Conservation (phyloP, 2,113 vertebrate genomes). For the Cynopterus brachyotis region DNA sequence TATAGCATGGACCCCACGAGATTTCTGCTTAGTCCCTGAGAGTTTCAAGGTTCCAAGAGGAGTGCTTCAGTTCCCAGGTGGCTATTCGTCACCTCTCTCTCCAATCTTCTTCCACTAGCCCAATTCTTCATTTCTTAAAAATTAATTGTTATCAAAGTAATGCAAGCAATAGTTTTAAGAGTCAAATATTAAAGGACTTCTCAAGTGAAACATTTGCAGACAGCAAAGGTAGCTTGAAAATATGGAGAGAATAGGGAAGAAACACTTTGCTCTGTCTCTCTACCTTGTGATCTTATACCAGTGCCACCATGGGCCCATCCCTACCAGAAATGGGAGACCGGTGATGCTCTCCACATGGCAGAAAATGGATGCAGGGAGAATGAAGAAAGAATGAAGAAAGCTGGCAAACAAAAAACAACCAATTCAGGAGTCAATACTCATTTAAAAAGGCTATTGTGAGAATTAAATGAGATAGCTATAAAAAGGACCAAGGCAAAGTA, state of each 20-base stretch:
- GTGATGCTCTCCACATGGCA: background rate
- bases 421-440: background rate
- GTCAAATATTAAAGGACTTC: background rate
- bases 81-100: background rate
- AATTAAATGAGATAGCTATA: background rate
- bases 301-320: background rate
- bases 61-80: background rate
- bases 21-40: background rate
- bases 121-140: background rate
- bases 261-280: background rate
- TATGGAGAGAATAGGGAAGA: background rate
- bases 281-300: background rate
- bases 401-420: background rate
- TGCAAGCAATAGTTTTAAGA: background rate
- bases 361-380: background rate
- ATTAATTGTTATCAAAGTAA: background rate
- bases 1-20: rapidly evolving
- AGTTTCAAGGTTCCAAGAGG: background rate
- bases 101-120: background rate
- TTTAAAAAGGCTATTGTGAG: background rate
- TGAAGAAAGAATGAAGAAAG: background rate
- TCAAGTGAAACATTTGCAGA: background rate
- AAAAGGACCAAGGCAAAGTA: background rate
- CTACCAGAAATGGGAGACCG: background rate
- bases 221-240: background rate